Percentiles rank a stretch among this genome's conserved stretches.
phyloP scores from a whole-genome alignment of 2,888 invertebrate genomes.

The Mimas tiliae region DNA sequence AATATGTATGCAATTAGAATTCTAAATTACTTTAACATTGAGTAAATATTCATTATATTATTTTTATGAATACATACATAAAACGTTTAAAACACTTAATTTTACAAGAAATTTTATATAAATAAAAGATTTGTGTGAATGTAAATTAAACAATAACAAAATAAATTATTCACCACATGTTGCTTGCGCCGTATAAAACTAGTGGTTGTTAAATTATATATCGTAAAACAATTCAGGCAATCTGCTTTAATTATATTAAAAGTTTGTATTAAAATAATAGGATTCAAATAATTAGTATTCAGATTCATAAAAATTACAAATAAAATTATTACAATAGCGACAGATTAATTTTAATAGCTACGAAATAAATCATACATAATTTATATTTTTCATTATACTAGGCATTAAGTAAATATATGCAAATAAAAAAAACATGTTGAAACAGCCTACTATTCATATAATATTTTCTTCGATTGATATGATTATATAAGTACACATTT shows the following conservation, averaged over 20 bases:
- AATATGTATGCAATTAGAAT: conserved; percentile 6
- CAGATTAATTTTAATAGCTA: background rate
- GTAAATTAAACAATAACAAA: background rate
- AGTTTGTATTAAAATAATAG: conserved; percentile 1
- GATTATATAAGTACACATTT: conserved; percentile 10
- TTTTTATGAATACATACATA: background rate
- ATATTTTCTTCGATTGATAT: conserved; percentile 13
- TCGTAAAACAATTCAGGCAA: background rate
- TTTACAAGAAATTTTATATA: background rate
- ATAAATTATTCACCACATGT: background rate
- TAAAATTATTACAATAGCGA: background rate
- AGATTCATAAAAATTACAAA: background rate
- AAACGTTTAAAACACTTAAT: background rate
- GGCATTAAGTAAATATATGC: background rate
- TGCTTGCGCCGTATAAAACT: background rate
- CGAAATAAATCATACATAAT: background rate
- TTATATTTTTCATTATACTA: background rate
- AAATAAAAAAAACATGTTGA: background rate
- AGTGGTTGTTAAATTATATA: too few species aligned
- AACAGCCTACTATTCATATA: conserved; percentile 3
- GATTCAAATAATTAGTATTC: background rate
- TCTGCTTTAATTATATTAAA: background rate
- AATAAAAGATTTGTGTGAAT: background rate
- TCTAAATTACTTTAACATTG: background rate
- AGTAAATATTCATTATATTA: conserved; percentile 6